Evolutionary conservation across 2,888 invertebrate genomes (phyloP), one percentile per base, ranked within the genome.

Genomic region (Halocaridina rubra): DNA sequence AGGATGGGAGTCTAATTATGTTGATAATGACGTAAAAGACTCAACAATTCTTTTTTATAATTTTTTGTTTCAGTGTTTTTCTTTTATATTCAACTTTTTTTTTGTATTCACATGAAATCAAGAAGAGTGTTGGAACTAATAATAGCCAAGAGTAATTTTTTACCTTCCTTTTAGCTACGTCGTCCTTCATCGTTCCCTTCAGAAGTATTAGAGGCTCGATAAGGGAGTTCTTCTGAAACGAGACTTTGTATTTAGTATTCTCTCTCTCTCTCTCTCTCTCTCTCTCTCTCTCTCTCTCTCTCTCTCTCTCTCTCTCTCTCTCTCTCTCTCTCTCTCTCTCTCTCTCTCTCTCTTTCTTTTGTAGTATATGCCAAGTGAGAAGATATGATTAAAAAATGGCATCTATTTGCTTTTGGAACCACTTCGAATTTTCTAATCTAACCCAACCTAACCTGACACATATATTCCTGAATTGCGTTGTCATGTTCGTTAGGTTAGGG

Each of bases 101-200:
- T 46, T n/a, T n/a, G 46, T 8, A 10, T 8, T 2, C 30, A 10
- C n/a, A 5, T 32, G 32, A 72, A 27, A 69, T 8, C 13, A 46
- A 13, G 10, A 8, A 46, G 8, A 8, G 13, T 46, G 46, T 46
- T 8, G 8, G 46, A 46, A 13, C 46, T 46, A 8, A 46, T 46
- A 46, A 13, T 46, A 13, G 13, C 46, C 8, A 13, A 13, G 10
- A 27, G 27, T 7, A 1, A 4, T 16, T 29, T 27, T 80, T 69
- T 69, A 86, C 88, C 84, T 86, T 84, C n/a, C 81, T 32, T 29
- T 85, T 84, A 16, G 77, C 80, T n/a, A 53, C 84, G 10, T 86
- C 76, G 19, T 86, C 85, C 69, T 76, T 84, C 88, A 88, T 84
- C 5, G 86, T 80, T n/a, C 88, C 88, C 32, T 84, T 88, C 30